Conservation (phyloP, 1,140 invertebrate genomes). For the Penaeus indicus region DNA sequence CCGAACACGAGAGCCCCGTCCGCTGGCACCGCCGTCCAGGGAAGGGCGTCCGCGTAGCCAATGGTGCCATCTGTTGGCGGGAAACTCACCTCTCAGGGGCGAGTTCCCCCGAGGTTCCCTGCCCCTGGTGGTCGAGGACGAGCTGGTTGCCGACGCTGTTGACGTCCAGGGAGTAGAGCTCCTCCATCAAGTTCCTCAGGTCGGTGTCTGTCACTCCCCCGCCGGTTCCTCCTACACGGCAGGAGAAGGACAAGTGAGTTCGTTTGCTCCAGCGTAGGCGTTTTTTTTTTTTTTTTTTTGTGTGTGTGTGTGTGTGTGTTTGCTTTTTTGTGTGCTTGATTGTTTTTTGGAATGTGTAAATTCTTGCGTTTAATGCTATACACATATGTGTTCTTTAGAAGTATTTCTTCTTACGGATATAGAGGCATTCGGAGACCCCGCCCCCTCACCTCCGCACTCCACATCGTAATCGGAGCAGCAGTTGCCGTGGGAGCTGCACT, state of each 20-base stretch:
- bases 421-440: not conserved
- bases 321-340: not conserved
- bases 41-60: conserved; percentile 7
- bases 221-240: too few relatives aligned
- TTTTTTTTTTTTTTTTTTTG: too few relatives aligned
- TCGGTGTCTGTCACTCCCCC: conserved; percentile 57
- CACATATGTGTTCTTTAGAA: conserved; percentile 17
- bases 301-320: not conserved
- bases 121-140: conserved; percentile 24
- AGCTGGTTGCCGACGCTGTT: conserved; percentile 38
- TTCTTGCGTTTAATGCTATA: not conserved
- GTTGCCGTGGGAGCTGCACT: conserved; percentile 33
- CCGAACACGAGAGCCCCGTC: not conserved
- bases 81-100: conserved; percentile 41
- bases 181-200: conserved; percentile 54
- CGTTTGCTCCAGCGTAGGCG: too few relatives aligned
- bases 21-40: conserved; percentile 39
- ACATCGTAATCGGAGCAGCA: conserved; percentile 46
- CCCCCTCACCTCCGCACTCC: conserved; percentile 41
- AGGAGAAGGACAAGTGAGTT: not conserved
- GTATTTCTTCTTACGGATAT: not conserved
- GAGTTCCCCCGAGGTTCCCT: not conserved
- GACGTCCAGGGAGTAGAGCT: conserved; percentile 49
- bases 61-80: too few relatives aligned
- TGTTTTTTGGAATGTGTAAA: too few relatives aligned